Evolutionary conservation across 2,888 invertebrate species (phyloP), one percentile per base, ranked within the genome.

Genomic region (Parasteatoda lunata): DNA sequence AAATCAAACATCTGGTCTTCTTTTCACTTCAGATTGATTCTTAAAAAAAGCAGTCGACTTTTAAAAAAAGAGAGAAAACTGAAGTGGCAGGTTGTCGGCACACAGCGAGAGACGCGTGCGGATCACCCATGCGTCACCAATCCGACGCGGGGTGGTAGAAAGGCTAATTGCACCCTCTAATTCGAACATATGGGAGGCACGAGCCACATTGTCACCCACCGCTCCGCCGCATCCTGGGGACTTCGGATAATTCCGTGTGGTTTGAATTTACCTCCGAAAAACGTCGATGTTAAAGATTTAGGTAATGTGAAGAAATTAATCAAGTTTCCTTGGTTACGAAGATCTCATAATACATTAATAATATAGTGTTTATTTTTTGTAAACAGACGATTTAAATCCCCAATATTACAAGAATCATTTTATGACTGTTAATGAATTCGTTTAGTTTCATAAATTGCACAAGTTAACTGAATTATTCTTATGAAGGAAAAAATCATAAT

Each of bases 141-240:
- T 68, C 30, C 11, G 11, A 9, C 48, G 49, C 13, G 11, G 45
- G 69, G 77, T 52, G 73, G 49, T 66, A 49, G 81, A 81, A 75
- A 81, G 81, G 81, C 73, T 81, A 81, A 82, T 82, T 82, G 76
- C 70, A 30, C 75, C 64, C 59, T 30, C 81, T 69, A 69, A 76
- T 82, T 82, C 70, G 69, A 76, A 69, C 82, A 82, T 82, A 82
- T 82, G 82, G 82, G 49, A 82, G 75, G 82, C 82, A 82, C 82
- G 76, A 68, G 76, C 15, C 59, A 45, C 49, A 59, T 73, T 75
- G 13, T 11, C 82, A 76, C 80, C 72, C 30, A 8, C 13, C 8
- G 7, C 11, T 64, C 15, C 49, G 9, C 15, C 30, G 30, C 30
- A 30, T 30, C 30, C 30, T 11, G 4, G 69, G 45, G 7, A 47